These are phyloP conservation scores for Danio rerio DNA, from an alignment of 2,113 vertebrate genomes.

Conservation along the genomic window GRCz12tu NC_133198.1:38229501-38230000, in stretches of 20 bases:
- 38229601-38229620: not conserved
- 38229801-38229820: constrained; percentile 47
- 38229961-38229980: constrained; percentile 58
- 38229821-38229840: constrained; percentile 34
- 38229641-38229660: not conserved
- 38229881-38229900: constrained; percentile 15
- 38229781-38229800: constrained; percentile 14
- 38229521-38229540: constrained; percentile 1
- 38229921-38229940: constrained; percentile 26
- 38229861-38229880: constrained; percentile 22
- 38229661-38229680: not conserved
- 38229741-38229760: constrained; percentile 66
- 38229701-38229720: constrained; percentile 57
- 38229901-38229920: constrained; percentile 38
- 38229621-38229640: constrained; percentile 14
- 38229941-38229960: constrained; percentile 45
- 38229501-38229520: not conserved
- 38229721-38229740: constrained; percentile 53
- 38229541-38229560: not conserved
- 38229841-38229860: constrained; percentile 32
- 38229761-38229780: constrained; percentile 46
- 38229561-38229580: constrained; percentile 5
- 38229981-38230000: constrained; percentile 41
- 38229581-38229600: constrained; percentile 3
- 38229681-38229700: constrained; percentile 48